Percentiles rank a stretch among this genome's conserved stretches.
These are phyloP conservation scores for Diarsia brunnea DNA, from an alignment of 2,888 invertebrate genomes.

Conservation along the genomic window DNA sequence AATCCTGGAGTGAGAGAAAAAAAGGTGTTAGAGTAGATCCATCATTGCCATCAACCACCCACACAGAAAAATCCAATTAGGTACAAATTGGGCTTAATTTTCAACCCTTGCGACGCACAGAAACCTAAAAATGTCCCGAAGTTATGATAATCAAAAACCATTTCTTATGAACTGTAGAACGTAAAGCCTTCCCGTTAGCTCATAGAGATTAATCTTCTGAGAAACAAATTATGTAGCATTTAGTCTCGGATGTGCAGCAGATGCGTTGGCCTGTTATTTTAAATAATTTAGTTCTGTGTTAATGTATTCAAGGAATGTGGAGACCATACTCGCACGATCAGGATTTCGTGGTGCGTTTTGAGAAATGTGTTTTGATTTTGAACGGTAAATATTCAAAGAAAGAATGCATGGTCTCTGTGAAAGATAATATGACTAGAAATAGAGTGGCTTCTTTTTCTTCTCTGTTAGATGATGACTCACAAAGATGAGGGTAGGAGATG, in stretches of 20 bases:
- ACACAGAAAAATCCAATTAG: neutral
- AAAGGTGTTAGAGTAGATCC: neutral
- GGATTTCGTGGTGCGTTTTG: slow-evolving; percentile 3
- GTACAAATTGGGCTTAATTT: neutral
- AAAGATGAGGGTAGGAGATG: neutral
- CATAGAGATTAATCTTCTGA: slow-evolving; percentile 47
- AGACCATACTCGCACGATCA: neutral
- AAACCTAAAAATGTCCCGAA: slow-evolving; percentile 1
- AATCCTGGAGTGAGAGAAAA: neutral
- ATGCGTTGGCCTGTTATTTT: slow-evolving; percentile 33
- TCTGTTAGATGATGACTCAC: neutral
- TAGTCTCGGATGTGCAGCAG: slow-evolving; percentile 33
- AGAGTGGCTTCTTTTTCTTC: neutral
- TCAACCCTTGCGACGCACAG: too few relatives aligned
- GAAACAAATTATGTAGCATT: slow-evolving; percentile 43
- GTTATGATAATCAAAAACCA: slow-evolving; percentile 27
- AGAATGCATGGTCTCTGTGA: neutral
- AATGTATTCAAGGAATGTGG: slow-evolving; percentile 63
- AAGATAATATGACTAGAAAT: neutral
- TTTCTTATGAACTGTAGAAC: slow-evolving; percentile 37
- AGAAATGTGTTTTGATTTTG: slow-evolving; percentile 30
- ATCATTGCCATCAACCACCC: neutral
- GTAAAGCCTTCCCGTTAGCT: slow-evolving; percentile 25
- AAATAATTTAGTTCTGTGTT: slow-evolving; percentile 54
- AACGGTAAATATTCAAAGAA: neutral